Conservation (phyloP, 1,140 invertebrate species). For the Dendroctonus valens region DNA sequence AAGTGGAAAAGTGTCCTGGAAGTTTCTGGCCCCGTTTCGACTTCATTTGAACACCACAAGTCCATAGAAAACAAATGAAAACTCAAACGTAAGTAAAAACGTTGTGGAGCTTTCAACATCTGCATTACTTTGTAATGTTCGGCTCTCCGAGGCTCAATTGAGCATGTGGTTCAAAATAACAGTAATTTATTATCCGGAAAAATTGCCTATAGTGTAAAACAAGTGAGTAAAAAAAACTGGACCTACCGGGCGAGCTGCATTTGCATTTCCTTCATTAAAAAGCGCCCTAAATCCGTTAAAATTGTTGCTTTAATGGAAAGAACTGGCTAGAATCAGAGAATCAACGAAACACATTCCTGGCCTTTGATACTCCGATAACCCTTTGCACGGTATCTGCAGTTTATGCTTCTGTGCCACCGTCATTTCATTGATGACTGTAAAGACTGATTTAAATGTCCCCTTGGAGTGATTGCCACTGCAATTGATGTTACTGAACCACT, state of each 20-base stretch:
- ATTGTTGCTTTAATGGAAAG: conserved; percentile 31
- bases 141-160: too few species aligned
- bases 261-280: conserved; percentile 38
- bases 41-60: too few species aligned
- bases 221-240: too few species aligned
- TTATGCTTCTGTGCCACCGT: conserved; percentile 31
- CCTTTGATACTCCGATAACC: conserved; percentile 25
- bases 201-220: too few species aligned
- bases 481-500: conserved; percentile 38
- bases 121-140: too few species aligned
- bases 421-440: conserved; percentile 41
- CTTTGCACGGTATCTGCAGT: conserved; percentile 27
- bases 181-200: too few species aligned
- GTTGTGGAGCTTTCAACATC: too few species aligned
- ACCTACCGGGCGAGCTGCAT: conserved; percentile 10
- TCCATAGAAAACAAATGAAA: too few species aligned
- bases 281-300: conserved; percentile 33
- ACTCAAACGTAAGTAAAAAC: too few species aligned
- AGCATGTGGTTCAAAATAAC: too few species aligned
- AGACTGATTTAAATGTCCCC: conserved; percentile 42
- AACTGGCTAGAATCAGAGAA: conserved; percentile 31
- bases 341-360: conserved; percentile 28
- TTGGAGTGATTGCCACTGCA: conserved; percentile 12
- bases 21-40: too few species aligned
- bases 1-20: too few species aligned